Evolutionary conservation across 2,113 vertebrate genomes (phyloP), one percentile per base, ranked within the genome.

Genomic region (Chaetodon trifascialis): DNA sequence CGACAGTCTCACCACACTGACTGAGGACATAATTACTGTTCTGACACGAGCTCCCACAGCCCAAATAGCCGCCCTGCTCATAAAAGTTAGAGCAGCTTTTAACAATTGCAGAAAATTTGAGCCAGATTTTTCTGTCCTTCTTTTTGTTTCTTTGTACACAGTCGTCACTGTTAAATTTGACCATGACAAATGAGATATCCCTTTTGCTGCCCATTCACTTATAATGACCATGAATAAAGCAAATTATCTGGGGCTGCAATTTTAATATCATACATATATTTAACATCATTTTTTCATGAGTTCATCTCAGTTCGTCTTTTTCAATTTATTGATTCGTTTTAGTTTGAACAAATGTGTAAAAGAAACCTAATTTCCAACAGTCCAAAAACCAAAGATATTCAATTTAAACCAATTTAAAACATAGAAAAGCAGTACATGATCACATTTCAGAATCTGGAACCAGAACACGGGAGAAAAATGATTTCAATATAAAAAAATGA

Each of bases 1-100:
- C 64, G 76, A 70, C 73, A 30, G 69, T 79, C 82, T 66, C 44
- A 49, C 47, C 30, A 79, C 21, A 58, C 7, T 65, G 71, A 73
- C 42, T 60, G 49, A 88, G 76, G 69, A 65, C 23, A 64, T 67
- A 51, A 79, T 85, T 63, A 71, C 58, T 54, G 76, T 73, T 81
- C 64, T 56, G 51, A 75, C 51, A 80, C 44, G 71, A 58, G 11
- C 52, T 74, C 10, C 10, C 52, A 52, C 58, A 67, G 38, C 72
- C 54, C 34, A 52, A 79, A 76, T 47, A 67, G 21, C 65, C 11
- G 17, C 36, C 46, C 56, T 12, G n/a, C 30, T 72, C 42, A 46
- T 54, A 19, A 73, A 71, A 46, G 75, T 69, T 71, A 63, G 54
- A 56, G 59, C 16, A 34, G 11, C 62, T 78, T 44, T 79, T 40